Conservation (phyloP, 2,797 vertebrate species). For the Crypturellus tataupa region DNA sequence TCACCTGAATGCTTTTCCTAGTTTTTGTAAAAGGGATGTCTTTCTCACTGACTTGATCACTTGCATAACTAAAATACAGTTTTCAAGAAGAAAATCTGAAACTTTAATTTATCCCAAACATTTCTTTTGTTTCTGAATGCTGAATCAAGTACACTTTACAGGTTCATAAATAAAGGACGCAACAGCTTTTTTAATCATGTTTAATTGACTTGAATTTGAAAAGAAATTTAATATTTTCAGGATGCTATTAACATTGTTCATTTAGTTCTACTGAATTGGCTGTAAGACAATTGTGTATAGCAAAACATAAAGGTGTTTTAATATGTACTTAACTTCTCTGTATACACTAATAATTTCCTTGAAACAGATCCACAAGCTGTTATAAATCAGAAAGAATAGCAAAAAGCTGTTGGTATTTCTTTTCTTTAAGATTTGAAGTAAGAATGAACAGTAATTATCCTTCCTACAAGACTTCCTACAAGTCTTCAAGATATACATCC, state of each 20-base stretch:
- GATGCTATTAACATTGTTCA: neutral
- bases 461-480: neutral
- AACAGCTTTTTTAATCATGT: neutral
- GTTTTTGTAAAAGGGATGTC: neutral
- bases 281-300: neutral
- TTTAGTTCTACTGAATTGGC: neutral
- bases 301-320: neutral
- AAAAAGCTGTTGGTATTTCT: neutral
- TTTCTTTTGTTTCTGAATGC: neutral
- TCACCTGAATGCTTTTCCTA: neutral
- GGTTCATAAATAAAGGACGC: neutral
- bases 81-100: neutral
- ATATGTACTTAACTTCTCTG: neutral
- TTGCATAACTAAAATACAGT: neutral
- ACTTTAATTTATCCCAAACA: neutral
- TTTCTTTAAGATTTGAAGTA: neutral
- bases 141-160: neutral
- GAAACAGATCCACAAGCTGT: neutral
- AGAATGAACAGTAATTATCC: neutral
- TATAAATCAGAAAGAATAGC: neutral
- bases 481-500: neutral
- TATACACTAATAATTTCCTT: neutral
- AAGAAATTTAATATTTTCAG: neutral
- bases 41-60: neutral
- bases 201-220: neutral